Evolutionary conservation across 2,113 vertebrate genomes (phyloP), one percentile per base, ranked within the genome.

Genomic region (Perognathus longimembris): DNA sequence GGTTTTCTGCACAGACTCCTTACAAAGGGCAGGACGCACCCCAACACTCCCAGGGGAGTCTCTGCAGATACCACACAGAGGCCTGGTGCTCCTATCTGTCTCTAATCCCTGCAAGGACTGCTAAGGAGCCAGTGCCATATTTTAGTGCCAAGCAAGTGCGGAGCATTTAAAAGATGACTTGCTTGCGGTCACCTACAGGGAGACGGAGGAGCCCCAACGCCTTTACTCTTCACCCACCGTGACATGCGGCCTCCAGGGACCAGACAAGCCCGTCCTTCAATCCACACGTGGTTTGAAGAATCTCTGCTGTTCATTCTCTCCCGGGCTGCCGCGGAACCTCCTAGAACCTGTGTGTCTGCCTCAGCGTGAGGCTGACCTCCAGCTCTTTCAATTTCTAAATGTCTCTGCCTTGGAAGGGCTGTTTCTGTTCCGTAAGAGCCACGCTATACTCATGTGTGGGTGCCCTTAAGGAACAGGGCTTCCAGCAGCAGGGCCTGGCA

Each of bases 391-490:
- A 74, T 32, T 28, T 59, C 70, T 64, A 76, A 73, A 38, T 78
- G 12, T 42, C 36, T 67, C 57, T 73, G 22, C 81, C 59, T 71
- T 77, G 67, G 50, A 71, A 63, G 78, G 88, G 61, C 38, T 18
- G 8, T 83, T 88, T 94, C 87, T 80, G 26, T 78, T 82, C 20
- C 17, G 5, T 63, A 63, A 77, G 38, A 75, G 26, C 50, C 17
- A 21, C 34, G 42, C 26, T 18, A 3, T 24, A 24, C 28, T 69
- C 36, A 67, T 78, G 14, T 42, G 67, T 18, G 30, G 45, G 38
- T 80, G 67, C 88, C 80, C 88, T 76, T 22, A 61, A 83, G 88
- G 67, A n/a, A 84, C 91, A 70, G 77, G n/a, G 5, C 21, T 77
- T 85, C 64, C 42, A 70, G 36, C 77, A 91, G 36, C 34, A 59